Evolutionary conservation across 2,797 vertebrate species (phyloP), one percentile per base, ranked within the genome.

Genomic region (Enteromius trimaculatus): DNA sequence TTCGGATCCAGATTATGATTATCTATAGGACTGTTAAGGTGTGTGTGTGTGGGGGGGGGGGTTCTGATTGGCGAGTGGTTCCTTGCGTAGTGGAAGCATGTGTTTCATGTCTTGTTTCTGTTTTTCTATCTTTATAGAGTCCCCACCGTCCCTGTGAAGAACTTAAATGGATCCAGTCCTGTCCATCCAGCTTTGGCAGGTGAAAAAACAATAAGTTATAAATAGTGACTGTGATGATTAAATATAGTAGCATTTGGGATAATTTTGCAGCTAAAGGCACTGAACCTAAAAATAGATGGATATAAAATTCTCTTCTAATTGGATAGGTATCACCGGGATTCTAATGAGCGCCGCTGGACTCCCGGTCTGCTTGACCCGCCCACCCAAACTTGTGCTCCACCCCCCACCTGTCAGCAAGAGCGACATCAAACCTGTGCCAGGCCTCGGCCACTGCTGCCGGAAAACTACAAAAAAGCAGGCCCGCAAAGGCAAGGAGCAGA

Each of bases 391-490:
- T 89, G 96, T 98, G 89, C 96, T 99, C 75, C 96, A 97, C 87
- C 98, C 98, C 0, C 98, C 98, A 0, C 96, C 97, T 0, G 97
- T 99, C 91, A 97, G 96, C 95, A 99, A 99, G 92, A 98, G 96
- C 0, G 97, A 99, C 90, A 97, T 99, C 84, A 97, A 98, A 86
- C 96, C 97, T 23, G 95, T 99, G 79, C 97, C 97, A 0, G 98
- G 98, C 7, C 94, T 99, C 85, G 95, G 96, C 84, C 97, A 97
- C 92, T 97, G 95, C 83, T 98, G 96, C 89, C 97, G 97, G 91
- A 99, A 98, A 92, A 97, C 96, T 87, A 98, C 95, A 66, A 98
- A 97, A 93, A 98, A 98, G 26, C 97, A 98, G 90, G 96, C 96
- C 44, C 96, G 96, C 83, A 98, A 98, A 95, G 97, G 98, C 98